A percentile compares a stretch with the other conserved stretches of the same genome.
These are phyloP conservation scores for Volucella zonaria DNA, from an alignment of 2,888 invertebrate species.

Conservation along the genomic window DNA sequence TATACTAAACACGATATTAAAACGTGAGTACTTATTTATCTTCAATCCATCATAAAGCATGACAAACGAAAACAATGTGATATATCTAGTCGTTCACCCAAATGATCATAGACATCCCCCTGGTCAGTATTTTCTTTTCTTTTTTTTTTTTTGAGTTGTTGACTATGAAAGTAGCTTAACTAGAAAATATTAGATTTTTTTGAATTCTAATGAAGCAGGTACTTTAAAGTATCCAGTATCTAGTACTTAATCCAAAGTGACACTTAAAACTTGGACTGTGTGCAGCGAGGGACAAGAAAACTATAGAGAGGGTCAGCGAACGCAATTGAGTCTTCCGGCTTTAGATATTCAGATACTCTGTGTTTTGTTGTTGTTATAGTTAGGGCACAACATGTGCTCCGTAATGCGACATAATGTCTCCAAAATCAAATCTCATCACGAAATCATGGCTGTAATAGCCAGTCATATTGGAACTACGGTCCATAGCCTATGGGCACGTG, in stretches of 20 bases:
- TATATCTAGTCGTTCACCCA: no score
- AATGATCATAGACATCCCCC: no score
- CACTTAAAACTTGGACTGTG: conserved; percentile 17
- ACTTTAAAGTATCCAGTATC: no score
- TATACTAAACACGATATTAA: no score
- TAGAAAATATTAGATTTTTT: no score
- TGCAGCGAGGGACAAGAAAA: conserved; percentile 19
- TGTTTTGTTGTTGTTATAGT: conserved; percentile 5
- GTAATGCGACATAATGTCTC: conserved; percentile 38
- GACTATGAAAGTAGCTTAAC: no score
- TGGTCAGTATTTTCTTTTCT: no score
- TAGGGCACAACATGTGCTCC: conserved; percentile 27
- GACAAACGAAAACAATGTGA: no score
- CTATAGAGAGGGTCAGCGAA: conserved; percentile 42
- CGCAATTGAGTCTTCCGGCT: conserved; percentile 57
- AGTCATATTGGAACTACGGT: conserved; percentile 8
- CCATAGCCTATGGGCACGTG: conserved; percentile 3
- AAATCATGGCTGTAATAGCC: background rate
- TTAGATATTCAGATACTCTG: conserved; percentile 1
- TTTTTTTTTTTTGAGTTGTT: no score
- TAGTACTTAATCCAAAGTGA: background rate
- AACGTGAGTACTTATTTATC: no score
- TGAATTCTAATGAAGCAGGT: no score
- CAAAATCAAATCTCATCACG: background rate
- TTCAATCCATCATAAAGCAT: no score